Conservation (phyloP, 2,113 vertebrate genomes). For the Ciconia boyciana region DNA sequence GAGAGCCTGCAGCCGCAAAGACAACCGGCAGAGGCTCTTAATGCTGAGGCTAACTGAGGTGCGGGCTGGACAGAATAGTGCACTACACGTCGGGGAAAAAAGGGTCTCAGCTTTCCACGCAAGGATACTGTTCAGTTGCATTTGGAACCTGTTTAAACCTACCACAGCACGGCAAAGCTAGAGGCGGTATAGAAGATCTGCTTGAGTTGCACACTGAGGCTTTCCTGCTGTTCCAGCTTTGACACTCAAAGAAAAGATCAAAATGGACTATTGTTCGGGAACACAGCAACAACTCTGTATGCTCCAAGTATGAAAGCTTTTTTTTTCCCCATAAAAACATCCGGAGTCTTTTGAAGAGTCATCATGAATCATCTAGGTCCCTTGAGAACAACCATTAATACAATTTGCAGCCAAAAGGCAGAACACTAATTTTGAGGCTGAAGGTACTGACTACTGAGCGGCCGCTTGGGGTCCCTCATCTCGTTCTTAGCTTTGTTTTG, state of each 20-base stretch:
- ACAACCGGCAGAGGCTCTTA: rapidly evolving
- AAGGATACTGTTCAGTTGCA: background rate
- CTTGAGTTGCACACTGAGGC: rapidly evolving
- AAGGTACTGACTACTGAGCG: background rate
- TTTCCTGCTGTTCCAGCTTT: background rate
- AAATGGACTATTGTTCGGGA: background rate
- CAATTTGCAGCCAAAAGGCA: background rate
- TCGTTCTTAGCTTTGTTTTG: background rate
- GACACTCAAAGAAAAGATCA: background rate
- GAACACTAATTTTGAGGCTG: background rate
- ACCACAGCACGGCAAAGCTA: background rate
- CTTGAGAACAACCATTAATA: background rate
- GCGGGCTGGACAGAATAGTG: background rate
- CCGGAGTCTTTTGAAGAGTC: background rate
- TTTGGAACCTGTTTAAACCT: background rate
- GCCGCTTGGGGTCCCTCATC: background rate
- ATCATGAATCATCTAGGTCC: background rate
- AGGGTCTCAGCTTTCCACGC: background rate
- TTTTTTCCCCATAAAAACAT: background rate
- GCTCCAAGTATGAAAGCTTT: background rate
- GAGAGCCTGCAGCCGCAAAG: rapidly evolving
- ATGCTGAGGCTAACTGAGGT: rapidly evolving
- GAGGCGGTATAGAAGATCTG: background rate
- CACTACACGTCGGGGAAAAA: background rate
- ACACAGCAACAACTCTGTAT: background rate